Percentiles rank a stretch among this genome's conserved stretches.
These are phyloP conservation scores for Zaprionus lineosus DNA, from an alignment of 2,888 invertebrate species.

Conservation along the genomic window DNA sequence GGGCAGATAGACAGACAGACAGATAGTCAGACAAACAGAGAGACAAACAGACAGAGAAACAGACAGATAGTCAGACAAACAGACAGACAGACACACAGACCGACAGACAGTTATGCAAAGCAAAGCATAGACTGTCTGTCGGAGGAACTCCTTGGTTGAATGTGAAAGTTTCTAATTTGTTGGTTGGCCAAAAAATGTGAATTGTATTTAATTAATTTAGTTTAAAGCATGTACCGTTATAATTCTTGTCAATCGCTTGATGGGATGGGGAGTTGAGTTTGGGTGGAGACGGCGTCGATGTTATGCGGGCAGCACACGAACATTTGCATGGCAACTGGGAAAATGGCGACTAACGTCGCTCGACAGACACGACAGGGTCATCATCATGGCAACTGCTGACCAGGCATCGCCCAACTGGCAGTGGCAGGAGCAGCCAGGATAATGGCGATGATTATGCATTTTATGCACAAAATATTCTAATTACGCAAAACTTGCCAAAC, in stretches of 20 bases:
- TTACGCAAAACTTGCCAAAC: constrained; percentile 26
- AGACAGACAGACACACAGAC: no score
- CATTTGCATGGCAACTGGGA: constrained; percentile 42
- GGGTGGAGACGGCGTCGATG: no score
- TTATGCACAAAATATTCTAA: constrained; percentile 16
- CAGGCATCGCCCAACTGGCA: no score
- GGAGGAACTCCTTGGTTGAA: background rate
- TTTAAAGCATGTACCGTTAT: constrained; percentile 40
- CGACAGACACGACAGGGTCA: background rate
- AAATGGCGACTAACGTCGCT: no score
- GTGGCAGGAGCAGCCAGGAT: no score
- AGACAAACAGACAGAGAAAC: no score
- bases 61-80: no score
- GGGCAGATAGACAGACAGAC: no score
- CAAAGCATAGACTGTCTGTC: no score
- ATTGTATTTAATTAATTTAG: constrained; percentile 55
- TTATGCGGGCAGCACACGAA: constrained; percentile 38
- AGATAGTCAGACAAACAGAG: no score
- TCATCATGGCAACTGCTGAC: constrained; percentile 35
- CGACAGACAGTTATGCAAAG: no score
- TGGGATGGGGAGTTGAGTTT: no score
- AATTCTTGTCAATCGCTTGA: constrained; percentile 23
- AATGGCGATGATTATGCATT: constrained; percentile 42
- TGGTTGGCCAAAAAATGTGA: constrained; percentile 24
- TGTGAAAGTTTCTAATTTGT: constrained; percentile 4